Base-by-base conservation (phyloP, 2,113 vertebrate species). In the Chionomys nivalis region DNA sequence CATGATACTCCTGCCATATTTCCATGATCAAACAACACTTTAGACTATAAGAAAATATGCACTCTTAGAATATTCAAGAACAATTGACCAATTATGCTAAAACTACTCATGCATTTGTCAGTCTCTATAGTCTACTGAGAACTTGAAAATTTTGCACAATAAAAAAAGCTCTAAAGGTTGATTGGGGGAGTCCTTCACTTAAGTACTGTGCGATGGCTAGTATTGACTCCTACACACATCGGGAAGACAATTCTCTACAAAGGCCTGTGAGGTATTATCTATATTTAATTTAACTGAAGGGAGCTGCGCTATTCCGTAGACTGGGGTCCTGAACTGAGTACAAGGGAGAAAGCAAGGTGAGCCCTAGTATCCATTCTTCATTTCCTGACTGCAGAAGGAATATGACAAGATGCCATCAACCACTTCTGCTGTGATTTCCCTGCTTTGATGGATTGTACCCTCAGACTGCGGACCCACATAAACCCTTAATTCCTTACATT, bases 1-100 rank as follows among this genome's bases (percentile, higher is more conserved):
- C 44, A 19, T 85, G 68, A 85, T 61, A 77, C 9, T 88, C 92
- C 83, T 89, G 26, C 75, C 91, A 68, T 93, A 47, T 90, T 96
- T 70, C 61, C n/a, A 91, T 6, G 61, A 39, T 7, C 92, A 61
- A 94, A 49, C 33, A 55, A 52, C n/a, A 39, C 24, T 93, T 87
- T 52, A 70, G 44, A 89, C 33, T 4, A 85, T 85, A n/a, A 47
- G 81, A 89, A 86, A 42, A 44, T 70, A 85, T 42, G n/a, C 31
- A 33, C n/a, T 58, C 5, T 82, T 86, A 90, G 47, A 39, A 73
- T 31, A 36, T 14, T 44, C n/a, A 73, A 90, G 52, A 75, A 92
- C 93, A 91, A 63, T 33, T 12, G 28, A n/a, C 4, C 21, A 70
- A n/a, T 75, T 86, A 26, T 66, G 36, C 8, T 85, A 73, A 94